Conservation (phyloP, 2,113 vertebrate species). For the Ptilonorhynchus violaceus region DNA sequence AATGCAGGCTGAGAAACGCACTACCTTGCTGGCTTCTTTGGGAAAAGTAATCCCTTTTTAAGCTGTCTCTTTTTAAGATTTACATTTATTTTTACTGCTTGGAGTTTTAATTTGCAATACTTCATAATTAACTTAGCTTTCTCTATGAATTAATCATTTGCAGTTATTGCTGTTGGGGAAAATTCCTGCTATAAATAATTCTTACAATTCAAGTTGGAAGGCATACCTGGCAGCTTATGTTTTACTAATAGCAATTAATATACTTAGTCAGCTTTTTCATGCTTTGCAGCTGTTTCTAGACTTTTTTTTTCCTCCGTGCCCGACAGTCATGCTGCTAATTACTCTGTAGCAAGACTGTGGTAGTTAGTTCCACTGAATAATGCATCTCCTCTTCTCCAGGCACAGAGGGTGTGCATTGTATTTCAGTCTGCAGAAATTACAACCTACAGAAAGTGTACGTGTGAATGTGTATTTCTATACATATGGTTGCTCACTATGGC, state of each 20-base stretch:
- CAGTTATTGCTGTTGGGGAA: slow-evolving; percentile 7
- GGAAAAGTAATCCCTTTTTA: background rate
- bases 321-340: slow-evolving; percentile 15
- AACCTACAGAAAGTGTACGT: background rate
- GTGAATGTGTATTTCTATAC: background rate
- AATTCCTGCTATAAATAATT: slow-evolving; percentile 35
- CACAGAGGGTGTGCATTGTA: background rate
- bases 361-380: slow-evolving; percentile 28
- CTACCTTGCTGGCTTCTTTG: background rate
- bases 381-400: background rate
- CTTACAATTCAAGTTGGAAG: background rate
- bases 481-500: accelerated
- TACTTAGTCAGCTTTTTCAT: slow-evolving; percentile 39
- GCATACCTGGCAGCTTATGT: background rate
- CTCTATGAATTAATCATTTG: slow-evolving; percentile 35
- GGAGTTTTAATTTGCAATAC: slow-evolving; percentile 15
- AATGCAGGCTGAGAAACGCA: background rate
- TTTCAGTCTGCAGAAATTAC: background rate
- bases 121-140: slow-evolving; percentile 29
- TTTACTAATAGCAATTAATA: background rate
- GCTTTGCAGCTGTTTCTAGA: background rate
- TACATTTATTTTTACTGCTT: background rate
- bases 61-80: background rate
- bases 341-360: background rate
- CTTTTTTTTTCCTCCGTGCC: background rate